A percentile compares a stretch with the other conserved stretches of the same genome.
These are phyloP conservation scores for Iselma pallidipennis DNA, from an alignment of 2,888 invertebrate genomes.

Conservation along the genomic window DNA sequence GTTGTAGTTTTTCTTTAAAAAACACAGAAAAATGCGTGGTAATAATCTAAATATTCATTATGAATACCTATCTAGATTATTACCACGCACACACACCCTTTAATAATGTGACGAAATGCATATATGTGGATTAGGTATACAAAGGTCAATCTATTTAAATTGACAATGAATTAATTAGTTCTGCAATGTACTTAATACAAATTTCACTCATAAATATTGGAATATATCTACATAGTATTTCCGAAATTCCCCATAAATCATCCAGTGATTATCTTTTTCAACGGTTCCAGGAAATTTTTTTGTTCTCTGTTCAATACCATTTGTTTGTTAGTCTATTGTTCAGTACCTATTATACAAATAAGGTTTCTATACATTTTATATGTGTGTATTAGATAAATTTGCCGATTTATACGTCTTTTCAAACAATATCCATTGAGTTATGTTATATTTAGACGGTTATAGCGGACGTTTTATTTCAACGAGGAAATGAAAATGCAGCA, in stretches of 20 bases:
- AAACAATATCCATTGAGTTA: too few relatives aligned
- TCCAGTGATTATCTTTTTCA: not conserved
- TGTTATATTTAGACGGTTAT: too few relatives aligned
- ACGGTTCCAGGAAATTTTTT: not conserved
- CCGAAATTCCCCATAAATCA: not conserved
- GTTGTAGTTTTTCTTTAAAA: not conserved
- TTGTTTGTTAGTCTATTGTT: not conserved
- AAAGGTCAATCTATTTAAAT: not conserved
- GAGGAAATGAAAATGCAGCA: too few relatives aligned
- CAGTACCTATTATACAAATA: too few relatives aligned
- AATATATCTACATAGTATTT: slow-evolving; percentile 4
- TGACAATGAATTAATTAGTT: not conserved
- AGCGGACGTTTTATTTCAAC: too few relatives aligned
- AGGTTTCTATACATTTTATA: not conserved
- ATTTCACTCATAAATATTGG: not conserved
- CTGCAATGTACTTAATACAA: too few relatives aligned
- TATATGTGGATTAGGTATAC: not conserved
- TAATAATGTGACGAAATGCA: slow-evolving; percentile 3
- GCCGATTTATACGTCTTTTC: too few relatives aligned
- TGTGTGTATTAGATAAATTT: too few relatives aligned
- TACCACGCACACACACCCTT: not conserved
- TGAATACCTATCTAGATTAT: not conserved
- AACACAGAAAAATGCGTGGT: too few relatives aligned
- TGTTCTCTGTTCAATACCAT: not conserved
- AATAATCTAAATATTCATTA: slow-evolving; percentile 3